phyloP scores from a whole-genome alignment of 2,797 vertebrate genomes.

The Coluber constrictor region DNA sequence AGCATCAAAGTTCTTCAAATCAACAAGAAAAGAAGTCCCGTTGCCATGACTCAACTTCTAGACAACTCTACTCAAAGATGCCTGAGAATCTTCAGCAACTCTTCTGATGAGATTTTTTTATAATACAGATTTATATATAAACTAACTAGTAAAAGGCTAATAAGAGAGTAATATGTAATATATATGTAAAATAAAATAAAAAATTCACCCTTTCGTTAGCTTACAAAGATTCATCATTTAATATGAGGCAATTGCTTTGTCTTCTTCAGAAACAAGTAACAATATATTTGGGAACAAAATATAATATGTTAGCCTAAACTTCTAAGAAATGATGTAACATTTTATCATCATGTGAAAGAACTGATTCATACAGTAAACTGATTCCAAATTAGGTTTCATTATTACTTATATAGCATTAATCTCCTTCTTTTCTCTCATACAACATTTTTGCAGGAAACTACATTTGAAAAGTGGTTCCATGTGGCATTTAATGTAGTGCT shows the following conservation, averaged over 20 bases:
- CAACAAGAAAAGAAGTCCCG: background rate
- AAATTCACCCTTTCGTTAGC: background rate
- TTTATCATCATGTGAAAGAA: rapidly evolving
- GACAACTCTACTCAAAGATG: background rate
- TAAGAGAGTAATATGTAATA: background rate
- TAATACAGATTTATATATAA: background rate
- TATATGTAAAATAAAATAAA: background rate
- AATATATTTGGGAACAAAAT: background rate
- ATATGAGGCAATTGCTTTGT: background rate
- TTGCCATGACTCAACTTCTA: background rate
- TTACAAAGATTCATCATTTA: background rate
- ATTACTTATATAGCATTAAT: background rate
- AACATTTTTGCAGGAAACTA: background rate
- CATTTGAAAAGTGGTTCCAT: background rate
- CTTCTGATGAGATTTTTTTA: background rate
- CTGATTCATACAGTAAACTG: background rate
- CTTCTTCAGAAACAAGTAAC: background rate
- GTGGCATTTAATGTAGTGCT: background rate
- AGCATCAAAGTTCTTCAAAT: background rate
- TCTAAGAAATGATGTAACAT: background rate
- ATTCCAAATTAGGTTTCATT: background rate
- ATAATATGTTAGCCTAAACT: background rate
- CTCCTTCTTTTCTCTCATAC: background rate
- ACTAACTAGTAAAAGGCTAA: background rate
- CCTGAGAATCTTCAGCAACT: background rate